Evolutionary conservation across 2,888 invertebrate species (phyloP).

Genomic region (Temnothorax ravouxi): DNA sequence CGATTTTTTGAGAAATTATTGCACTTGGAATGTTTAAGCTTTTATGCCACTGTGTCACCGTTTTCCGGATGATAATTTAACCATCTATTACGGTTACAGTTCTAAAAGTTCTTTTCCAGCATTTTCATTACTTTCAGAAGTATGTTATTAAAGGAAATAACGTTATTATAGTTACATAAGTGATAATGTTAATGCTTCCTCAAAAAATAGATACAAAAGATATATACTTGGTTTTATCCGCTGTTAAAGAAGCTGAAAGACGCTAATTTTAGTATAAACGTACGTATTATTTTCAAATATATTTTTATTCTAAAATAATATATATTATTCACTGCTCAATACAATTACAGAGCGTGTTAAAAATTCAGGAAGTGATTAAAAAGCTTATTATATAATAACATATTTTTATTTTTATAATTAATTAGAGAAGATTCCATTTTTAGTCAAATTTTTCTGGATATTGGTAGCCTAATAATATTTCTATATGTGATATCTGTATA

Average conservation of each 20-base stretch:
- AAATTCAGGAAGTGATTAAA: neutral
- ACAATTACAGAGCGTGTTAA: neutral
- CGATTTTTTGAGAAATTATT: slow-evolving; percentile 18
- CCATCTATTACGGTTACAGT: slow-evolving; percentile 9
- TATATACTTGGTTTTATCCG: neutral
- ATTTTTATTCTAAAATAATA: neutral
- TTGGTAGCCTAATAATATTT: no score
- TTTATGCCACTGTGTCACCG: neutral
- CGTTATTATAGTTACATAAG: slow-evolving; percentile 15
- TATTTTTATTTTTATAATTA: no score
- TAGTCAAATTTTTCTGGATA: no score
- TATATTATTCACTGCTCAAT: neutral
- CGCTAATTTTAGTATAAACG: slow-evolving; percentile 2
- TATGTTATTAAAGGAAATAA: slow-evolving; percentile 30
- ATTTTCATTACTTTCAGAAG: slow-evolving; percentile 8
- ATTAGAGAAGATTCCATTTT: no score
- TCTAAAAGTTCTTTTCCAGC: slow-evolving; percentile 4
- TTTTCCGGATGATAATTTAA: slow-evolving; percentile 22
- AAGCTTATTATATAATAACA: neutral
- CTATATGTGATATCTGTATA: no score
- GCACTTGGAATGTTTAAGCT: slow-evolving; percentile 4
- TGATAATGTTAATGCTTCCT: slow-evolving; percentile 17
- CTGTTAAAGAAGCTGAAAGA: slow-evolving; percentile 16
- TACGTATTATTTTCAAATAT: slow-evolving; percentile 15
- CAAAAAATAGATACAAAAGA: slow-evolving; percentile 8